These are phyloP conservation scores for Cossypha caffra DNA, from an alignment of 2,797 vertebrate genomes.

Conservation along the genomic window DNA sequence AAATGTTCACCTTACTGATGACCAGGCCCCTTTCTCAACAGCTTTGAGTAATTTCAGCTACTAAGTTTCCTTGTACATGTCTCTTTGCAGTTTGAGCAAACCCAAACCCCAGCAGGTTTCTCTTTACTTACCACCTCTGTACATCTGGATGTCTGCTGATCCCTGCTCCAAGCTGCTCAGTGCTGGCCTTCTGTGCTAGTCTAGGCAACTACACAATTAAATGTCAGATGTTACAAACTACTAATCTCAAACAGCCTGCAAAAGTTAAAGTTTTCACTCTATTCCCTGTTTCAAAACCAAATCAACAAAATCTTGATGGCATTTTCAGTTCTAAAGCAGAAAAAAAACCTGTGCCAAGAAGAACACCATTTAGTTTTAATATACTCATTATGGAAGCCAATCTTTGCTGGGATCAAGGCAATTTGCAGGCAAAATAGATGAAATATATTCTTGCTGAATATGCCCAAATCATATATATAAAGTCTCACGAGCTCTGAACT, in stretches of 20 bases:
- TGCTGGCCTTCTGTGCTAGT: not conserved
- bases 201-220: not conserved
- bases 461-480: rapidly evolving
- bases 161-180: not conserved
- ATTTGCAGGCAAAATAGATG: not conserved
- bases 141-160: not conserved
- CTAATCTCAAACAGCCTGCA: not conserved
- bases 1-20: not conserved
- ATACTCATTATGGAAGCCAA: not conserved
- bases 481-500: not conserved
- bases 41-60: not conserved
- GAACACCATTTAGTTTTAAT: not conserved
- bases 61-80: not conserved
- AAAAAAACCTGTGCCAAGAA: not conserved
- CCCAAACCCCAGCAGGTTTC: not conserved
- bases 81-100: not conserved
- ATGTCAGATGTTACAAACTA: not conserved
- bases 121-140: not conserved
- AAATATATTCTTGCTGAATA: not conserved
- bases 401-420: not conserved
- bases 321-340: not conserved
- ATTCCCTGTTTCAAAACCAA: not conserved
- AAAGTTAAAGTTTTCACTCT: not conserved
- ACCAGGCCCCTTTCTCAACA: not conserved
- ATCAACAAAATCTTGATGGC: not conserved